Conservation (phyloP, 2,888 invertebrate species). For the Orgyia antiqua region DNA sequence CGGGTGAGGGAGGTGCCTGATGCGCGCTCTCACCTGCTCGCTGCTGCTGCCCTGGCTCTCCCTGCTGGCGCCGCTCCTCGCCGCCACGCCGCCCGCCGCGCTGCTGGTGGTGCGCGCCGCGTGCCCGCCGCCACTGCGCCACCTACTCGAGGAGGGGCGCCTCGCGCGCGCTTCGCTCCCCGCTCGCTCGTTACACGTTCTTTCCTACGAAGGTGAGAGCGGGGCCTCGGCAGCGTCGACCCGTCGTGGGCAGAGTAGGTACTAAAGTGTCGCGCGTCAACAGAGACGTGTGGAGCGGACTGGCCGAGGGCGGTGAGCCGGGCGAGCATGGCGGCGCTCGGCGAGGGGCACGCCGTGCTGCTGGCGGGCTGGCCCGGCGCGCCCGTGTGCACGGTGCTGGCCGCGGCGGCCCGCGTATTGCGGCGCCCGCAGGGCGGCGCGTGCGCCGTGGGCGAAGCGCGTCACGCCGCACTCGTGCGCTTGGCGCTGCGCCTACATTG, state of each 20-base stretch:
- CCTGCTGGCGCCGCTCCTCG: constrained; percentile 2
- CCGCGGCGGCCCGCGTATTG: constrained; percentile 32
- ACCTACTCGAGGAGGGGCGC: constrained; percentile 22
- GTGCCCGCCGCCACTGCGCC: constrained; percentile 28
- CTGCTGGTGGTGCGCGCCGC: constrained; percentile 51
- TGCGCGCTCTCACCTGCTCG: neutral
- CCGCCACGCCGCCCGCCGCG: constrained; percentile 22
- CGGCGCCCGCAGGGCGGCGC: constrained; percentile 14
- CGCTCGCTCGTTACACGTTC: constrained; percentile 13
- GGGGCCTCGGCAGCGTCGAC: neutral
- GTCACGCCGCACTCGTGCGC: constrained; percentile 30
- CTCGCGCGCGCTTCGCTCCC: constrained; percentile 14
- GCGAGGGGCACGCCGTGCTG: constrained; percentile 30
- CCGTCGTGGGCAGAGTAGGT: too few relatives aligned
- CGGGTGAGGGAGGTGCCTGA: neutral
- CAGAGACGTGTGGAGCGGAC: constrained; percentile 50
- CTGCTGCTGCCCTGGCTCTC: neutral
- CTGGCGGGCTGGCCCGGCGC: constrained; percentile 36
- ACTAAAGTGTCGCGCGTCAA: too few relatives aligned
- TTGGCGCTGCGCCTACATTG: constrained; percentile 40
- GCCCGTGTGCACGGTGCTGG: constrained; percentile 32
- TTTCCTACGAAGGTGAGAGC: constrained; percentile 25
- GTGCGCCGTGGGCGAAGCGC: constrained; percentile 25
- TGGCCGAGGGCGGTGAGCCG: constrained; percentile 37
- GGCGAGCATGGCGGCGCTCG: constrained; percentile 36